Conservation (phyloP, 2,888 invertebrate species). For the Teleogryllus oceanicus region DNA sequence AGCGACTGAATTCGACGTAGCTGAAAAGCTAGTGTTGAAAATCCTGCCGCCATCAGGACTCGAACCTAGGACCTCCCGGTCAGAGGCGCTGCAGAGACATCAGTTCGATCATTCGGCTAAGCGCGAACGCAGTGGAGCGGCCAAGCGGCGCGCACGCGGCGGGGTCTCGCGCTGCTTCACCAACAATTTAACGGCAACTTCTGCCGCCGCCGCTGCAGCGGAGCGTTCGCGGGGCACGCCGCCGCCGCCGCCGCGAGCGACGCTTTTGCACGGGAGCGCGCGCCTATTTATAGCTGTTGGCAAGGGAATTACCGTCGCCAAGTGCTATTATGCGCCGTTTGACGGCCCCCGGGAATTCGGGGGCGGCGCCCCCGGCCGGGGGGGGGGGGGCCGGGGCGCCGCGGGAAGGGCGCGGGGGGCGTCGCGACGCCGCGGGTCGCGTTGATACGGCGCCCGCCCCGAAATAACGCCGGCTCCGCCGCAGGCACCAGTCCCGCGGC, state of each 20-base stretch:
- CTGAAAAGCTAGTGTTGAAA: too few relatives aligned
- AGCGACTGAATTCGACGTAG: too few relatives aligned
- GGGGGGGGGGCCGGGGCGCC: background rate
- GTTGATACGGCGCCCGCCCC: background rate
- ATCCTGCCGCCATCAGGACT: too few relatives aligned
- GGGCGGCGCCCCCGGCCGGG: background rate
- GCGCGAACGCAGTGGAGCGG: too few relatives aligned
- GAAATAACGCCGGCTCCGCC: background rate
- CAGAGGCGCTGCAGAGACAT: too few relatives aligned
- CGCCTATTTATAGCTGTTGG: background rate
- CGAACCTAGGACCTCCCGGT: too few relatives aligned
- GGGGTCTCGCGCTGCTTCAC: too few relatives aligned
- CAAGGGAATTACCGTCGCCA: background rate
- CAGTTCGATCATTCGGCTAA: too few relatives aligned
- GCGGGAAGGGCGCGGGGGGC: background rate
- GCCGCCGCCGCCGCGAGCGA: background rate
- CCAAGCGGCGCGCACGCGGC: too few relatives aligned
- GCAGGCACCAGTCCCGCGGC: too few relatives aligned
- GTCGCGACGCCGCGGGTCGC: background rate
- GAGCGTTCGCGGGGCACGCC: background rate
- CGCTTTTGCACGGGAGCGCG: background rate
- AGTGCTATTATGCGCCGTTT: slow-evolving; percentile 6
- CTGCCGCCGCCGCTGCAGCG: background rate
- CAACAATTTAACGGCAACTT: background rate
- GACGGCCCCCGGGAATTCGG: slow-evolving; percentile 9